These are phyloP conservation scores for Uromys caudimaculatus DNA, from an alignment of 2,797 vertebrate genomes.

Conservation along the genomic window DNA sequence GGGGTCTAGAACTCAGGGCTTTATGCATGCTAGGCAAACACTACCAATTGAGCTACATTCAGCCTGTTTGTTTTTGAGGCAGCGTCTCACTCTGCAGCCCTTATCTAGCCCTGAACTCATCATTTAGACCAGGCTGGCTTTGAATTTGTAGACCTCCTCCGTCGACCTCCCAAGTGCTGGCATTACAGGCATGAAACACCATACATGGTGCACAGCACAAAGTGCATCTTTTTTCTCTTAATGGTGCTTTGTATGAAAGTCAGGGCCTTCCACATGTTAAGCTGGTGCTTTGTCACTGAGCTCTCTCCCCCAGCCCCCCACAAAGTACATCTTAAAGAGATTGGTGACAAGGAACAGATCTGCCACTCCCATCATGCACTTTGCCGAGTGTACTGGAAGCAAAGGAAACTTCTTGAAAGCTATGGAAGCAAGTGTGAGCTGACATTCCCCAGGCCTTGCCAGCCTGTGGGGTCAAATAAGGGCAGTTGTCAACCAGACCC, in stretches of 20 bases:
- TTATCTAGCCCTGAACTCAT: neutral
- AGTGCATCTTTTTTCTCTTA: neutral
- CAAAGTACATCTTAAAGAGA: neutral
- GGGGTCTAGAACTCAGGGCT: neutral
- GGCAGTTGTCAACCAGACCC: constrained; percentile 25
- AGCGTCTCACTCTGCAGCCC: neutral
- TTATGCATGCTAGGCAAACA: neutral
- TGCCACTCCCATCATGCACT: neutral
- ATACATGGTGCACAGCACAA: neutral
- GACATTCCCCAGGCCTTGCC: constrained; percentile 54
- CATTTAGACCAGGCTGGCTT: neutral
- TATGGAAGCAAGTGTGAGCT: neutral
- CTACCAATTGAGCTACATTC: neutral
- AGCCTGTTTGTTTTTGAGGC: neutral
- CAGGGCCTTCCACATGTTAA: neutral
- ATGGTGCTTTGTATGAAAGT: neutral
- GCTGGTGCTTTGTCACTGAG: neutral
- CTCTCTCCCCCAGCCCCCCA: neutral
- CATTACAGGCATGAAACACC: neutral
- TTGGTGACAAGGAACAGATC: neutral
- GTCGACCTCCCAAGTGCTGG: neutral
- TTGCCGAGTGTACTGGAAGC: neutral
- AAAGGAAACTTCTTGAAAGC: neutral
- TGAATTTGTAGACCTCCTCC: neutral
- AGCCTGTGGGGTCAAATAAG: constrained; percentile 33